A percentile compares a stretch with the other conserved stretches of the same genome.
phyloP scores from a whole-genome alignment of 2,113 vertebrate genomes.

The Cacatua alba region DNA sequence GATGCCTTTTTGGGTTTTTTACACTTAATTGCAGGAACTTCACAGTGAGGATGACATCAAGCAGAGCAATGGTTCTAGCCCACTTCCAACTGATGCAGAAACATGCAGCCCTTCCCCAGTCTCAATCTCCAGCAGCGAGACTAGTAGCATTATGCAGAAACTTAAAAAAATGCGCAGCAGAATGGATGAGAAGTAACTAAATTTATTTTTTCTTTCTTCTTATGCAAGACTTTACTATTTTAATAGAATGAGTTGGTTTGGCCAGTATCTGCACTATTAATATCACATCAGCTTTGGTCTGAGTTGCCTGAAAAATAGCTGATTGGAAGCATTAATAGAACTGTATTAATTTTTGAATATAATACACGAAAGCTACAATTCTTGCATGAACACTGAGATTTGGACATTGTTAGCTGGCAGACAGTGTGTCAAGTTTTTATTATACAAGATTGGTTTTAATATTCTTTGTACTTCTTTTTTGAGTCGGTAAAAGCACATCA shows the following conservation, averaged over 20 bases:
- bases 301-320: background rate
- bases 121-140: conserved; percentile 94
- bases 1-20: background rate
- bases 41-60: conserved; percentile 77
- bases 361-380: background rate
- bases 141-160: conserved; percentile 98
- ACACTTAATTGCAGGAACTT: conserved; percentile 77
- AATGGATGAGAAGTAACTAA: conserved; percentile 96
- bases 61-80: conserved; percentile 70
- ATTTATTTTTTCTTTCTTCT: background rate
- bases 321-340: background rate
- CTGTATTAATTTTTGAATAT: background rate
- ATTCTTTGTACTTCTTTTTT: background rate
- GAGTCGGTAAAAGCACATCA: background rate
- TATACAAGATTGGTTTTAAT: background rate
- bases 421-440: background rate
- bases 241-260: background rate
- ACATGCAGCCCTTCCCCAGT: conserved; percentile 88
- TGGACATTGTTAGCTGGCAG: background rate
- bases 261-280: background rate
- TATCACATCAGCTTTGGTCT: background rate
- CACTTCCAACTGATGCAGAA: conserved; percentile 78
- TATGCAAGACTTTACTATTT: background rate
- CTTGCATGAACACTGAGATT: background rate
- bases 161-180: conserved; percentile 97